phyloP scores from a whole-genome alignment of 2,113 vertebrate genomes.

The Sporophila hypoxantha region DNA sequence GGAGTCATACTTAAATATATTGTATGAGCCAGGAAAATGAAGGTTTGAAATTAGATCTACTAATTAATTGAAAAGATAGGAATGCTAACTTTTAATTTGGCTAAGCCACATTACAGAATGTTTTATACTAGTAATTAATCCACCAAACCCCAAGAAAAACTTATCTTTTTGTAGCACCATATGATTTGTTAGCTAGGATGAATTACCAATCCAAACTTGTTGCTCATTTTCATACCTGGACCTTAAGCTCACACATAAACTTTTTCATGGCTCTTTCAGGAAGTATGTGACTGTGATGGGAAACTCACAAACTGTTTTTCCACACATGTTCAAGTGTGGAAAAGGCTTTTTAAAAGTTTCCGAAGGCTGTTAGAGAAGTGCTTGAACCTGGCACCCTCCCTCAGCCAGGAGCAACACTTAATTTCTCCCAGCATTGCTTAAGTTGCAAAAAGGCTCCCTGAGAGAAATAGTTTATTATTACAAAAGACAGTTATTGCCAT shows the following conservation, averaged over 20 bases:
- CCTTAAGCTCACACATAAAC: not conserved
- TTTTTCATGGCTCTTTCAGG: not conserved
- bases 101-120: not conserved
- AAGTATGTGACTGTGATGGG: not conserved
- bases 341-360: constrained; percentile 17
- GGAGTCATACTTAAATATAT: not conserved
- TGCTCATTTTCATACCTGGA: not conserved
- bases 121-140: not conserved
- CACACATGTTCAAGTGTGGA: not conserved
- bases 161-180: not conserved
- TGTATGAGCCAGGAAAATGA: not conserved
- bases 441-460: not conserved
- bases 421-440: not conserved
- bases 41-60: not conserved
- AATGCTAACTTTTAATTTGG: not conserved
- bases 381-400: not conserved
- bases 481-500: not conserved
- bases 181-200: not conserved
- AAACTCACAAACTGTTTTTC: constrained; percentile 24
- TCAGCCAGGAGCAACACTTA: constrained; percentile 18
- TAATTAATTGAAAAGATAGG: not conserved
- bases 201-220: not conserved
- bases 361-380: not conserved
- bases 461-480: not conserved
- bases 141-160: not conserved